Evolutionary conservation across 2,888 invertebrate genomes (phyloP).

Genomic region (Cephonodes hylas): DNA sequence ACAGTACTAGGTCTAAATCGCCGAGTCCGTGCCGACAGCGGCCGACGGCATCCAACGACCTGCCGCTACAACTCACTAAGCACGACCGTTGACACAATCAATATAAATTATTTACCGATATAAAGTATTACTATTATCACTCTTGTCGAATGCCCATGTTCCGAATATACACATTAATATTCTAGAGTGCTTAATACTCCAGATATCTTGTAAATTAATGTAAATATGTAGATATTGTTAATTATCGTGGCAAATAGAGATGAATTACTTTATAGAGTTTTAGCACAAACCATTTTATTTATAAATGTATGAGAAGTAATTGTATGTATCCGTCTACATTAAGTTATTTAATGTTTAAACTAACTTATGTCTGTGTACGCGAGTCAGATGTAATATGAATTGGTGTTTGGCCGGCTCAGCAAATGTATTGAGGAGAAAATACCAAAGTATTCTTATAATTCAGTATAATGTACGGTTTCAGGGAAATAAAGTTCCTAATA

Average conservation of each 20-base stretch:
- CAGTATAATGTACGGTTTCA: slow-evolving; percentile 1
- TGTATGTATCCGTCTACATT: slow-evolving; percentile 3
- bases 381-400: not conserved
- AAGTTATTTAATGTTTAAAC: slow-evolving; percentile 9
- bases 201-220: slow-evolving; percentile 67
- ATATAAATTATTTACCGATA: slow-evolving; percentile 46
- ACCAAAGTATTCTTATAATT: slow-evolving; percentile 13
- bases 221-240: slow-evolving; percentile 69
- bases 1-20: slow-evolving; percentile 72
- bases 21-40: slow-evolving; percentile 67
- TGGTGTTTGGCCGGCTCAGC: not conserved
- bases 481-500: slow-evolving; percentile 13
- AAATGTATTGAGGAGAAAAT: slow-evolving; percentile 2
- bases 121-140: slow-evolving; percentile 60
- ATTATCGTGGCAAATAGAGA: slow-evolving; percentile 51
- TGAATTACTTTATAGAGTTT: slow-evolving; percentile 50
- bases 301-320: slow-evolving; percentile 19
- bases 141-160: slow-evolving; percentile 62
- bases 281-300: slow-evolving; percentile 51
- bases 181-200: slow-evolving; percentile 60
- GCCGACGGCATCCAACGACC: slow-evolving; percentile 60
- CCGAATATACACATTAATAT: slow-evolving; percentile 64
- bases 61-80: slow-evolving; percentile 87
- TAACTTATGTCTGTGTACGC: not conserved
- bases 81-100: slow-evolving; percentile 81